Conservation (phyloP, 2,797 vertebrate genomes). For the Molossus alvarezi region DNA sequence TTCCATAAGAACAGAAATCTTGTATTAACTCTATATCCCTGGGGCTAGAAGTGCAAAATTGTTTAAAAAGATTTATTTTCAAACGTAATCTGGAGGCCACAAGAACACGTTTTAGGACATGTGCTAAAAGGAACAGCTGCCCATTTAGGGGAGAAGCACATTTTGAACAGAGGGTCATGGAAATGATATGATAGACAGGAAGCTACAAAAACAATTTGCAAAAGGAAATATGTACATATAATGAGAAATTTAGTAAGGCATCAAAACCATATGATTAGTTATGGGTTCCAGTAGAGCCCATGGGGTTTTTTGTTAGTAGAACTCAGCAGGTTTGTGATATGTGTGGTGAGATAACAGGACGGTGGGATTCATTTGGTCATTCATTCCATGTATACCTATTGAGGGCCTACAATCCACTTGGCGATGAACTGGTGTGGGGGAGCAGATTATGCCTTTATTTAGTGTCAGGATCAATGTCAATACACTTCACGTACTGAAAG, state of each 20-base stretch:
- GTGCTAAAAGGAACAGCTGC: background rate
- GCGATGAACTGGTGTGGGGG: background rate
- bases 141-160: background rate
- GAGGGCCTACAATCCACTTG: background rate
- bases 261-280: background rate
- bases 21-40: background rate
- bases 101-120: conserved; percentile 24
- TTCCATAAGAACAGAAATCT: conserved; percentile 19
- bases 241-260: background rate
- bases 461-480: background rate
- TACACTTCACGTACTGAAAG: background rate
- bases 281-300: background rate
- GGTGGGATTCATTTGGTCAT: background rate
- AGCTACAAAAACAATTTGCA: background rate
- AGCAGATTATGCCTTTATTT: background rate
- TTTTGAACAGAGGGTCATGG: conserved; percentile 25
- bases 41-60: background rate
- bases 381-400: background rate
- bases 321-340: background rate
- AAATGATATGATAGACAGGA: background rate
- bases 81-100: background rate
- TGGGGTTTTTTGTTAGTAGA: background rate
- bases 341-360: background rate
- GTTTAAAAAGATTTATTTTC: background rate
- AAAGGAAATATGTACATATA: background rate